Conservation (phyloP, 2,113 vertebrate species). For the Beaufortia kweichowensis region DNA sequence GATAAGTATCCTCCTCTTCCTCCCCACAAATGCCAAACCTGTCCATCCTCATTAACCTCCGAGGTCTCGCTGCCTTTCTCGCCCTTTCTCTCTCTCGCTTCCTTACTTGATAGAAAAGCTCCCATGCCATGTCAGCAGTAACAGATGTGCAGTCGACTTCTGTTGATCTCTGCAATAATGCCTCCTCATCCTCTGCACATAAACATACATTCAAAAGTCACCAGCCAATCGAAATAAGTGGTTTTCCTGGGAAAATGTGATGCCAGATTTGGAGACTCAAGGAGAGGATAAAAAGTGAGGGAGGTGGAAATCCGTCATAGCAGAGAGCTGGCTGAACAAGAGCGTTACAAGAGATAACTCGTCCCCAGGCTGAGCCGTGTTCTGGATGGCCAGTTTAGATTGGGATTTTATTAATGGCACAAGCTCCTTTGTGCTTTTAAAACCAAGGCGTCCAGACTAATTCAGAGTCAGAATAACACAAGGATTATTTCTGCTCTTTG, state of each 20-base stretch:
- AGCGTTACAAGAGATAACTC: slow-evolving; percentile 18
- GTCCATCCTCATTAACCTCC: slow-evolving; percentile 58
- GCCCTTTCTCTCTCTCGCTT: background rate
- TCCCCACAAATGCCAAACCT: slow-evolving; percentile 53
- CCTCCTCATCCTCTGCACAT: slow-evolving; percentile 20
- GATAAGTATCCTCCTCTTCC: slow-evolving; percentile 52
- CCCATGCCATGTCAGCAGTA: slow-evolving; percentile 29
- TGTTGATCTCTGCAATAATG: slow-evolving; percentile 26
- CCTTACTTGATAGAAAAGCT: slow-evolving; percentile 36
- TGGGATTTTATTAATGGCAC: slow-evolving; percentile 24
- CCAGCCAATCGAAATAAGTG: background rate
- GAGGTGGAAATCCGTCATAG: slow-evolving; percentile 12
- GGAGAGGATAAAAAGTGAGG: background rate
- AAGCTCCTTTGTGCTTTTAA: slow-evolving; percentile 29
- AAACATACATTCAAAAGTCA: slow-evolving; percentile 32
- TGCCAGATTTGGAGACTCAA: slow-evolving; percentile 18
- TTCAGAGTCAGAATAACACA: slow-evolving; percentile 10
- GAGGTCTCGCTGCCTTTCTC: slow-evolving; percentile 35
- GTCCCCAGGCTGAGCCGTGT: slow-evolving; percentile 24
- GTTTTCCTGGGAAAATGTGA: background rate
- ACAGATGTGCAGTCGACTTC: slow-evolving; percentile 30
- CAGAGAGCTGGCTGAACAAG: background rate
- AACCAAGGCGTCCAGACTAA: slow-evolving; percentile 15
- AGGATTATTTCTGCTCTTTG: slow-evolving; percentile 16
- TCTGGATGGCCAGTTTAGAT: slow-evolving; percentile 30